A percentile compares a stretch with the other conserved stretches of the same genome.
Evolutionary conservation across 2,888 invertebrate genomes (phyloP).

Genomic region (Leistus spinibarbis): DNA sequence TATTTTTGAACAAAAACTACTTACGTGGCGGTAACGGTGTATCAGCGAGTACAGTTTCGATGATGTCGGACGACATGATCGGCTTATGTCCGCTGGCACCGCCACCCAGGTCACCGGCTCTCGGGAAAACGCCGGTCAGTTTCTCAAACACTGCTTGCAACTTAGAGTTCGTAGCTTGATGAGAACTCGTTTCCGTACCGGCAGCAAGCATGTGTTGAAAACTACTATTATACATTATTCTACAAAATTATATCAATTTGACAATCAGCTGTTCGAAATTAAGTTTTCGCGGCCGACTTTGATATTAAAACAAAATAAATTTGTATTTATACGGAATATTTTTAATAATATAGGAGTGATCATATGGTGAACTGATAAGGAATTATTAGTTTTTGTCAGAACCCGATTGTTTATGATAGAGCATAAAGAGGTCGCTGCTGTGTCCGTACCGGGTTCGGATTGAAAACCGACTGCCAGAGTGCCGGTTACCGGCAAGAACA

Average conservation of each 20-base stretch:
- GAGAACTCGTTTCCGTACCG: background rate
- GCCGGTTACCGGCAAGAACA: constrained; percentile 26
- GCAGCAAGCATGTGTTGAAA: constrained; percentile 18
- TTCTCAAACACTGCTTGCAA: constrained; percentile 19
- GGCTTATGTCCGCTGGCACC: constrained; percentile 10
- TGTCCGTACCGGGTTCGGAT: constrained; percentile 7
- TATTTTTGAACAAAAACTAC: background rate
- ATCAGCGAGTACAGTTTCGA: constrained; percentile 3
- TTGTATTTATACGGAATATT: background rate
- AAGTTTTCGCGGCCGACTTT: background rate
- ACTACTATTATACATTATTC: constrained; percentile 4
- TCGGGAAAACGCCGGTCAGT: constrained; percentile 7
- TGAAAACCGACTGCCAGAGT: constrained; percentile 16
- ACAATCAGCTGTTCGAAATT: background rate
- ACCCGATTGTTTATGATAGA: background rate
- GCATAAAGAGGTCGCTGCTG: background rate
- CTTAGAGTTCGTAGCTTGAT: background rate
- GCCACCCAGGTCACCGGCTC: constrained; percentile 19
- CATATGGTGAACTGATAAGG: background rate
- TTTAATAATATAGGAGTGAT: background rate
- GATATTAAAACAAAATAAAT: background rate
- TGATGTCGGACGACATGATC: constrained; percentile 16
- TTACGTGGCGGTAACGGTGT: constrained; percentile 16
- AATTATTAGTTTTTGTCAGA: background rate
- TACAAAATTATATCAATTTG: background rate